Conservation (phyloP, 2,888 invertebrate genomes). For the Patella pellucida region DNA sequence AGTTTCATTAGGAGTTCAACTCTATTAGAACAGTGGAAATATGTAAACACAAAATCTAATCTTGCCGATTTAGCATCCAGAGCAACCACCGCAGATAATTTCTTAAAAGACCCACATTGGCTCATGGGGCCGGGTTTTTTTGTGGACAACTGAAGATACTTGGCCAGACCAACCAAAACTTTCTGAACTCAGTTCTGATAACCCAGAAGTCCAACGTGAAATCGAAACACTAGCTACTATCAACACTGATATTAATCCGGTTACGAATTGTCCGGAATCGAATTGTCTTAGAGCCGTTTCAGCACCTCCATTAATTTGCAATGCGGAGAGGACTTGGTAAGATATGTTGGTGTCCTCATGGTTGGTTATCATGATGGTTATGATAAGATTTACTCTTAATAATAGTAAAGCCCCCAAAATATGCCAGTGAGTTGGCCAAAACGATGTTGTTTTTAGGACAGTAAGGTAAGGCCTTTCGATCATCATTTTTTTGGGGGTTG, state of each 20-base stretch:
- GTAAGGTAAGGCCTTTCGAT: too few species aligned
- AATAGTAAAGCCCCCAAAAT: too few species aligned
- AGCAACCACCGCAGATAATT: background rate
- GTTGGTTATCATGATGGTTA: too few species aligned
- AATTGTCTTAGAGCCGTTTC: too few species aligned
- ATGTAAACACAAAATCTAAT: constrained; percentile 10
- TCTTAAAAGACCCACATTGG: constrained; percentile 15
- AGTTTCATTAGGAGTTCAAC: background rate
- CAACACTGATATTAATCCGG: background rate
- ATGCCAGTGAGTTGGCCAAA: too few species aligned
- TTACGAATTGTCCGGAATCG: too few species aligned
- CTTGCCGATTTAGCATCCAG: constrained; percentile 13
- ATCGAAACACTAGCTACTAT: background rate
- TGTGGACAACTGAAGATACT: constrained; percentile 10
- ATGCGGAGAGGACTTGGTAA: too few species aligned
- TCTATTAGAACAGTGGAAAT: background rate
- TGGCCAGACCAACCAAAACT: constrained; percentile 19
- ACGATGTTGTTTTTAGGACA: too few species aligned
- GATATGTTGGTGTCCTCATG: too few species aligned
- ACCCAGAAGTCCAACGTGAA: constrained; percentile 13
- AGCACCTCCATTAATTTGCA: too few species aligned
- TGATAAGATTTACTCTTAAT: too few species aligned
- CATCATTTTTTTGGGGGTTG: too few species aligned
- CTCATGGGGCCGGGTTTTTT: constrained; percentile 22
- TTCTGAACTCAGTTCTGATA: background rate